phyloP scores from a whole-genome alignment of 2,113 vertebrate species.

The Todiramphus saurophagus region DNA sequence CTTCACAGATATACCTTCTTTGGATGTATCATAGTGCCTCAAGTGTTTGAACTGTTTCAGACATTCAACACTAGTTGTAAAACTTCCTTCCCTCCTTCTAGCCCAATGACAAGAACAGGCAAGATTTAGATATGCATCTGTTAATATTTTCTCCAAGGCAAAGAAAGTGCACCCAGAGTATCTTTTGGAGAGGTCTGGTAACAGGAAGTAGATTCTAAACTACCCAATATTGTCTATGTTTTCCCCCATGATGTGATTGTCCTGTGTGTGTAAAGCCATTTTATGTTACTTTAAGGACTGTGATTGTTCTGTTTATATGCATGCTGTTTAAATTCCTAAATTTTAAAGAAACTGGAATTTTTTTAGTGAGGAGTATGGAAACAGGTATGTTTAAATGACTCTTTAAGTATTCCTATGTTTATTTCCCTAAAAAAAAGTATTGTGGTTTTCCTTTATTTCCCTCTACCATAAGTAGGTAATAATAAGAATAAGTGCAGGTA shows the following conservation, averaged over 20 bases:
- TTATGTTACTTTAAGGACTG: not conserved
- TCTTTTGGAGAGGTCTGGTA: not conserved
- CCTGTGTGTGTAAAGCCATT: not conserved
- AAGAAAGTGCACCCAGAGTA: not conserved
- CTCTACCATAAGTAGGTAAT: not conserved
- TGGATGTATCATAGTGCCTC: not conserved
- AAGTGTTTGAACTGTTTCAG: not conserved
- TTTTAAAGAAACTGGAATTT: not conserved
- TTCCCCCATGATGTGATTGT: not conserved
- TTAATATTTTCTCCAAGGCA: fast-evolving
- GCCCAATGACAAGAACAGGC: not conserved
- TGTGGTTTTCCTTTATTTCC: not conserved
- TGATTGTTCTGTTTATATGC: not conserved
- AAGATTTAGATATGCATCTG: not conserved
- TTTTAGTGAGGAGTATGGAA: not conserved
- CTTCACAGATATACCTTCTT: not conserved
- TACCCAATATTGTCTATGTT: not conserved
- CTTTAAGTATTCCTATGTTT: not conserved
- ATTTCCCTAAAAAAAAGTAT: not conserved
- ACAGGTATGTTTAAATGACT: too few species aligned
- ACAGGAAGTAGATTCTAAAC: not conserved
- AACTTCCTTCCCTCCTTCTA: not conserved
- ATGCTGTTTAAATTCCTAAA: not conserved
- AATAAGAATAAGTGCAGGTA: not conserved
- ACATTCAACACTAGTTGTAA: not conserved